Base-by-base conservation (phyloP, 1,140 invertebrate species). In the Lordiphosa collinella region DNA sequence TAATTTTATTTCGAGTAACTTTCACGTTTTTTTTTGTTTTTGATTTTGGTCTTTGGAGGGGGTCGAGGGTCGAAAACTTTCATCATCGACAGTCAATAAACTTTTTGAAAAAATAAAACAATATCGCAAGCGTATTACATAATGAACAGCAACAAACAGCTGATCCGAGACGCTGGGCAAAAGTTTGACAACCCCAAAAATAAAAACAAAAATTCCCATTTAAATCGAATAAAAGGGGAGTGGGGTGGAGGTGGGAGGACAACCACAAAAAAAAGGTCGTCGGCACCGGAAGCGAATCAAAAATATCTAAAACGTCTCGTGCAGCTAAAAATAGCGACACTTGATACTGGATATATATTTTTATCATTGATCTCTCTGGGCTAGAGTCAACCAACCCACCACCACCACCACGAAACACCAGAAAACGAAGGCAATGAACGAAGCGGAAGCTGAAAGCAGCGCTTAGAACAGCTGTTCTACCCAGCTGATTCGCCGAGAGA, bases 211-310 rank as follows among this genome's bases (percentile, higher is more conserved):
- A 25, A 58, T 37, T 12, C 14, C 31, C 43, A 57, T 43, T 52
- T 44, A 44, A 61, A 70, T 44, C 46, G 41, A 36, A 71, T 58
- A 51, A 51, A 31, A 14, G 22, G 43, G 25, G 35, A 38, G 52
- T 41, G 41, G 49, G 48, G 46, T 25, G 61, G 40, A 7, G 10
- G 43, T 3, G 4, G 18, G 2, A 0, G 32, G 43, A 9, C 22
- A 18, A 38, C 25, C 18, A 4, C 5, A 61, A 79, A 78, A 10
- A 61, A 79, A 78, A 75, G 79, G 80, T 85, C 79, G 67, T 64
- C 71, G 80, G 74, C 69, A 73, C 57, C 71, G 63, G 79, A 79
- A 85, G 74, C 82, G 69, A 79, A 74, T 70, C 79, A 72, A 85
- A 85, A 85, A 85, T 85, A 85, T 54, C 51, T 75, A 76, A 76